These are phyloP conservation scores for Drosophila leontia DNA, from an alignment of 1,140 invertebrate species.

Conservation along the genomic window DNA sequence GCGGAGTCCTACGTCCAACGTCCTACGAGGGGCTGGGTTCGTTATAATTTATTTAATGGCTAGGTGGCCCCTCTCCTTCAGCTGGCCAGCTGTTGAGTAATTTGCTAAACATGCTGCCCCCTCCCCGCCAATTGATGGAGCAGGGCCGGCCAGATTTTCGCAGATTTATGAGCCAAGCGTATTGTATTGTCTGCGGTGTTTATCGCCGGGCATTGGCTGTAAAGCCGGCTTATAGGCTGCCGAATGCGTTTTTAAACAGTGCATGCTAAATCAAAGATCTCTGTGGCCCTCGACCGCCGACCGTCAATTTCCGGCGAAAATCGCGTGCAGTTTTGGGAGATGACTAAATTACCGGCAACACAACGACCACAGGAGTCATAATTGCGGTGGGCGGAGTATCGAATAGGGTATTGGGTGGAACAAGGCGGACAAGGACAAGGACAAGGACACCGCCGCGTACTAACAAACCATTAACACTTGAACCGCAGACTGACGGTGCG, in stretches of 20 bases:
- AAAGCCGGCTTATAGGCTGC: constrained; percentile 62
- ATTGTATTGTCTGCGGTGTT: constrained; percentile 55
- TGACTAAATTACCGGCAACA: constrained; percentile 73
- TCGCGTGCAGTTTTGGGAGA: constrained; percentile 46
- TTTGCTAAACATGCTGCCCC: constrained; percentile 70
- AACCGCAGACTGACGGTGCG: constrained; percentile 63
- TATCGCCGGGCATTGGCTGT: constrained; percentile 46
- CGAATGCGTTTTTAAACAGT: constrained; percentile 80
- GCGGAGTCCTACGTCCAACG: constrained; percentile 15
- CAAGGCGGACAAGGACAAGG: constrained; percentile 9
- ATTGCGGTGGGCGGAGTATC: constrained; percentile 40
- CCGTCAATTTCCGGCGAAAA: constrained; percentile 73
- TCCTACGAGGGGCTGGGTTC: constrained; percentile 30
- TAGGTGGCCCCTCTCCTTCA: constrained; percentile 20
- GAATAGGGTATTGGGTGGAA: neutral
- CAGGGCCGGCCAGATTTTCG: constrained; percentile 31
- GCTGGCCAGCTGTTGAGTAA: constrained; percentile 72
- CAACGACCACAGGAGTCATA: constrained; percentile 49
- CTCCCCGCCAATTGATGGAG: constrained; percentile 28
- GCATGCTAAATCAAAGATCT: constrained; percentile 79
- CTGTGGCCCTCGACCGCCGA: constrained; percentile 51
- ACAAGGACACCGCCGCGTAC: constrained; percentile 50
- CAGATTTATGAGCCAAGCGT: constrained; percentile 48
- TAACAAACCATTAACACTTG: constrained; percentile 82
- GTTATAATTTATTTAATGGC: constrained; percentile 79